Base-by-base conservation (phyloP, 1,140 invertebrate genomes). In the Pentalonia nigronervosa region DNA sequence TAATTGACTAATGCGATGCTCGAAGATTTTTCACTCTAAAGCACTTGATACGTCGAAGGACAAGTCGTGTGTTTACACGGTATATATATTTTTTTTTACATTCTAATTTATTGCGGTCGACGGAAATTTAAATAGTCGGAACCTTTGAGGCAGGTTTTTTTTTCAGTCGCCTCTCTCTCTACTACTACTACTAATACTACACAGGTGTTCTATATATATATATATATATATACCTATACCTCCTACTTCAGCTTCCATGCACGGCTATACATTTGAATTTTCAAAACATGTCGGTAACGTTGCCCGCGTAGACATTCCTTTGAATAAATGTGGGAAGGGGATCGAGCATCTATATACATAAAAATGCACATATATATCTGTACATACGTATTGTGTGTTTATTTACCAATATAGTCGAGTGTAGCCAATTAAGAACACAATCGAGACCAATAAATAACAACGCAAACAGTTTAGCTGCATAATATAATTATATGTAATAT, bases 71-170 rank as follows among this genome's bases (percentile, higher is more conserved):
- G 48, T 89, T 89, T 56, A 89, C 88, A 60, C n/a, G 34, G 36
- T 67, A 30, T 60, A 60, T 90, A 60, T 60, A 48, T 53, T 41
- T 60, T 41, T n/a, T 90, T 90, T 90, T 48, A 90, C 89, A 90
- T 67, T 90, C 53, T 90, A 90, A 90, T 90, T 90, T 90, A 90
- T 90, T 90, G 89, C 89, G 89, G 36, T 67, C 89, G 89, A 45
- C 25, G 56, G 53, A 90, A 90, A 90, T 90, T 90, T 67, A 60
- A 90, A 90, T 90, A 67, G 89, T 90, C 89, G 89, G 89, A 90
- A 90, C 56, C 89, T 90, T 90, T 90, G 53, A 56, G 48, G 88
- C 50, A 56, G 89, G 53, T 67, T 90, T 60, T 67, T 90, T 90
- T 60, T 34, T 50, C 30, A 21, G 34, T 50, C 17, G 47, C 9